phyloP scores from a whole-genome alignment of 2,888 invertebrate genomes.

The Plutella xylostella region DNA sequence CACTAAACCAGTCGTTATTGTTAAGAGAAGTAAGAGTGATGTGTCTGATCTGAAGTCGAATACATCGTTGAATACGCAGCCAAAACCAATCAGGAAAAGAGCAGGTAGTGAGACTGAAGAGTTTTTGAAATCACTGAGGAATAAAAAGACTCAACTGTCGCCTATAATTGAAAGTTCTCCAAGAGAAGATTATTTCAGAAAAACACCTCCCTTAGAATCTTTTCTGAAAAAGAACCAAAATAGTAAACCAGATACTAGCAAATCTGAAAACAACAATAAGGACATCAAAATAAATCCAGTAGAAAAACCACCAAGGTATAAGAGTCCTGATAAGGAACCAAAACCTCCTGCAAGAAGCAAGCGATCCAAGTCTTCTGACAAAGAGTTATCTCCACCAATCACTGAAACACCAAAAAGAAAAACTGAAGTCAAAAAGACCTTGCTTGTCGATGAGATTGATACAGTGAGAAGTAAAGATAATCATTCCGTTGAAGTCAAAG shows the following conservation, averaged over 20 bases:
- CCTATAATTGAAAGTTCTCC: conserved; percentile 84
- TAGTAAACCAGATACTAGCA: conserved; percentile 33
- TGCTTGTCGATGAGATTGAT: conserved; percentile 52
- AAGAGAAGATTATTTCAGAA: conserved; percentile 76
- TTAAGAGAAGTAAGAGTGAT: conserved; percentile 74
- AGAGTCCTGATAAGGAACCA: conserved; percentile 52
- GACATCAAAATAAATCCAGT: conserved; percentile 57
- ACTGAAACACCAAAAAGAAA: conserved; percentile 54
- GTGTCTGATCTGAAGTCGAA: conserved; percentile 73
- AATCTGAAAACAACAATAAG: conserved; percentile 31
- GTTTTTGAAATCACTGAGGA: conserved; percentile 60
- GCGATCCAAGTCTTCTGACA: conserved; percentile 46
- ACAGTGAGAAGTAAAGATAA: conserved; percentile 35
- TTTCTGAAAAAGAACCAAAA: conserved; percentile 48
- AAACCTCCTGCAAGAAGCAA: conserved; percentile 49
- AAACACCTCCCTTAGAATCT: conserved; percentile 48
- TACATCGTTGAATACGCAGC: conserved; percentile 45
- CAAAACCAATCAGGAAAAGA: conserved; percentile 66
- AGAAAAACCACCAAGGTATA: conserved; percentile 56
- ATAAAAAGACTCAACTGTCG: conserved; percentile 77
- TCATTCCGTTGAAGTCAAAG: conserved; percentile 44
- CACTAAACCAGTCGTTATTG: conserved; percentile 45
- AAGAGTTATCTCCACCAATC: conserved; percentile 42
- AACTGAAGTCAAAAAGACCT: conserved; percentile 44
- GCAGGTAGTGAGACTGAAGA: conserved; percentile 73